Evolutionary conservation across 2,797 vertebrate genomes (phyloP), one percentile per base, ranked within the genome.

Genomic region (Coregonus ussuriensis): DNA sequence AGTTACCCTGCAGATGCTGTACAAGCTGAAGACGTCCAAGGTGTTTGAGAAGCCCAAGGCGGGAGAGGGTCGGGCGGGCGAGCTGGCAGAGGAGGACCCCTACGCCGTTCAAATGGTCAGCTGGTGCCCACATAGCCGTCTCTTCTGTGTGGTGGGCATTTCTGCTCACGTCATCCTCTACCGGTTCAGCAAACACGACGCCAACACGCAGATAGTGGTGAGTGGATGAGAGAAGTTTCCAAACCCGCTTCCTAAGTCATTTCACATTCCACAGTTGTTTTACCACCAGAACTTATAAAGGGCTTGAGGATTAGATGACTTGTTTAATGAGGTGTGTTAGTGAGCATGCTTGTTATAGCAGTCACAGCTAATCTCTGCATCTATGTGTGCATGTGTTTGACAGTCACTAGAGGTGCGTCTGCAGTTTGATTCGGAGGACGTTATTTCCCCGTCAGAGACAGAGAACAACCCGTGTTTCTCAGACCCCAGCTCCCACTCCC

Each of bases 1-100:
- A 99, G 98, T 98, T 91, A 98, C 97, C 75, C 93, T 99, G n/a
- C 97, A 99, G 94, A 98, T 99, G 97, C 90, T 99, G 80, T 99
- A 99, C 92, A 99, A 98, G 89, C 88, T 99, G 87, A 99, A 99
- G 93, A 99, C 97, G 0, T 98, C 97, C 83, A 99, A 99, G 88
- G 97, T 96, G 68, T 99, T 99, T 88, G 97, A 99, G 90, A 99
- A 99, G 88, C 95, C 95, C 78, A 98, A 98, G 89, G 47, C 54
- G 0, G 94, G 91, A 21, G 97, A 96, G 72, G 96, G 95, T 78
- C 92, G 95, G 54, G 91, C 94, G 1, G 94, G 94, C 1, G 97
- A 98, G 74, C 88, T 96, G 83, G 94, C 95, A 71, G 98, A 99
- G 79, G 98, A 99, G 81, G 98, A 99, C 85, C 98, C 98, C 6